These are phyloP conservation scores for Cricetomys ansorgei DNA, from an alignment of 2,113 vertebrate species.

Conservation along the genomic window DNA sequence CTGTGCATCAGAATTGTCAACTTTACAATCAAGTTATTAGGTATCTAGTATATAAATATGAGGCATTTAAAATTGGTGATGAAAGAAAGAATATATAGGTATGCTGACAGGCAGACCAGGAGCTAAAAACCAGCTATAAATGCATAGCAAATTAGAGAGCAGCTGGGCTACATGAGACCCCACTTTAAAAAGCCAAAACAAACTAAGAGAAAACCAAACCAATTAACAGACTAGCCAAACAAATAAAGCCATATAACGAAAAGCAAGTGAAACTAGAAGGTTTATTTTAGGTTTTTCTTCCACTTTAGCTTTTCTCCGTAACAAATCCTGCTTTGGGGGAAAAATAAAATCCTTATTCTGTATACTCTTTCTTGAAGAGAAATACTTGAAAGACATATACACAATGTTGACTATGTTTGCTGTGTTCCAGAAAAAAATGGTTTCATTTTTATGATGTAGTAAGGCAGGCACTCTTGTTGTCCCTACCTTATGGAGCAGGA, in stretches of 20 bases:
- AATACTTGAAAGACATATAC: not conserved
- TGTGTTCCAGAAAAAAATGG: not conserved
- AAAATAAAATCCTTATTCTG: not conserved
- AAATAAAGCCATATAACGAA: not conserved
- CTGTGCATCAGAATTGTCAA: not conserved
- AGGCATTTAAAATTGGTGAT: too few relatives aligned
- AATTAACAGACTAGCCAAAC: not conserved
- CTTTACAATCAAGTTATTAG: not conserved
- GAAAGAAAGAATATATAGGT: not conserved
- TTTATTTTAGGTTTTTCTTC: not conserved
- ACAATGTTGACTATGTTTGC: not conserved
- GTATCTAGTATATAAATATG: not conserved
- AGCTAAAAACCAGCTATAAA: too few relatives aligned
- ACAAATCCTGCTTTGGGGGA: not conserved
- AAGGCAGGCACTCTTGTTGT: not conserved
- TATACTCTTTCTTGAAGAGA: not conserved
- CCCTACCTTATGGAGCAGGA: not conserved
- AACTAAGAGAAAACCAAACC: not conserved
- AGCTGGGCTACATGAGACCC: not conserved
- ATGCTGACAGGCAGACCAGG: not conserved
- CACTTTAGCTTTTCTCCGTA: not conserved
- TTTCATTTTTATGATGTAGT: not conserved
- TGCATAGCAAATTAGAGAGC: not conserved
- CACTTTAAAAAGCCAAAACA: not conserved
- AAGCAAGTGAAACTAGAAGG: not conserved